Conservation (phyloP, 2,797 vertebrate genomes). For the Pangasius larnaudii region DNA sequence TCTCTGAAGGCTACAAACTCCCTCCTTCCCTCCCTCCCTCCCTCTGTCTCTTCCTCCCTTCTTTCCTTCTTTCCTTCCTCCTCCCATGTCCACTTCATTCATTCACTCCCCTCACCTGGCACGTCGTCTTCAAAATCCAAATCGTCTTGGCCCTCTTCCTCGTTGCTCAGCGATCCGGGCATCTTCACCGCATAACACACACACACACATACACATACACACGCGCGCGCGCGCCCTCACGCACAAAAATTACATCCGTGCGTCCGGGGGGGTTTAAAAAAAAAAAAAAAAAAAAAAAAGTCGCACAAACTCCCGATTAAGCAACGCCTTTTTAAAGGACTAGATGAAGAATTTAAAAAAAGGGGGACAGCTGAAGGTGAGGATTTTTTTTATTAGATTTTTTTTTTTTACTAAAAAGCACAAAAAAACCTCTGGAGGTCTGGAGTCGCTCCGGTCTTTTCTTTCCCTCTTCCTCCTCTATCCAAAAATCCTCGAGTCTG, state of each 20-base stretch:
- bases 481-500: conserved; percentile 83
- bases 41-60: conserved; percentile 62
- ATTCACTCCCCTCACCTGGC: conserved; percentile 82
- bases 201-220: conserved; percentile 33
- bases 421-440: neutral
- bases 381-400: neutral
- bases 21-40: conserved; percentile 52
- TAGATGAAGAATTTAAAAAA: neutral
- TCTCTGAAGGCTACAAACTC: conserved; percentile 19
- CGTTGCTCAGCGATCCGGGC: conserved; percentile 92
- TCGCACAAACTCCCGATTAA: conserved; percentile 67
- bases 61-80: conserved; percentile 11
- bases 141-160: conserved; percentile 90
- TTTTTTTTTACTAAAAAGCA: conserved; percentile 23
- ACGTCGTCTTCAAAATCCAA: conserved; percentile 91
- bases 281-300: conserved; percentile 54
- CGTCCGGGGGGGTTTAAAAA: conserved; percentile 52
- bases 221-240: conserved; percentile 13
- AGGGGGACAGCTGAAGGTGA: neutral
- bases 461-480: conserved; percentile 73
- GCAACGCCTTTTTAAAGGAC: neutral
- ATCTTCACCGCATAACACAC: conserved; percentile 83
- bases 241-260: conserved; percentile 69
- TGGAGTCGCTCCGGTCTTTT: neutral
- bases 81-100: conserved; percentile 53